Evolutionary conservation across 2,888 invertebrate species (phyloP).

Genomic region (Elegia similella): DNA sequence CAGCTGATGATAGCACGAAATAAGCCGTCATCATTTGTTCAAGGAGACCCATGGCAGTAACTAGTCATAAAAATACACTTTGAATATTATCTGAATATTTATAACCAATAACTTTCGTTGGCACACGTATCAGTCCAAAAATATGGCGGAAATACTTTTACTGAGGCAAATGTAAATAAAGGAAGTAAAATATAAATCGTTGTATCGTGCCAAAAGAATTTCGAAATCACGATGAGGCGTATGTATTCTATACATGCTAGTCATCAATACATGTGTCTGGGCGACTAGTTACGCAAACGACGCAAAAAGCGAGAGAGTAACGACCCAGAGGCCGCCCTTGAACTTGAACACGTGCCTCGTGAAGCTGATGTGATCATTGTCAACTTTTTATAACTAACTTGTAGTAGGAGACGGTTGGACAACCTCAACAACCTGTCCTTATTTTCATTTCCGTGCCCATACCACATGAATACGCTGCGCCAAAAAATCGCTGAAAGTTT

Average conservation of each 20-base stretch:
- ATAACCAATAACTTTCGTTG: not conserved
- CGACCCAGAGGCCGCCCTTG: constrained; percentile 30
- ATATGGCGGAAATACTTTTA: constrained; percentile 5
- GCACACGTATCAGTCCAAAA: not conserved
- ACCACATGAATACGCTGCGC: too few species aligned
- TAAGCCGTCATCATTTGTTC: not conserved
- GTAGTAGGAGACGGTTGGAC: not conserved
- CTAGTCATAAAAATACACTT: not conserved
- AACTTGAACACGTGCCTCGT: constrained; percentile 26
- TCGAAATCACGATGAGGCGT: constrained; percentile 24
- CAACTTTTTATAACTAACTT: constrained; percentile 3
- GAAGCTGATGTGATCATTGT: constrained; percentile 12
- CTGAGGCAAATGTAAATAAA: constrained; percentile 6
- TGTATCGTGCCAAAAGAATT: constrained; percentile 26
- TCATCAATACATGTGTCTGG: constrained; percentile 48
- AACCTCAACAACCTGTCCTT: not conserved
- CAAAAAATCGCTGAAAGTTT: too few species aligned
- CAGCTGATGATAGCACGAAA: not conserved
- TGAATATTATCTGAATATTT: not conserved
- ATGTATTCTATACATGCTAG: constrained; percentile 30
- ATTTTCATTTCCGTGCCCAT: not conserved
- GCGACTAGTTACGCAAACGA: constrained; percentile 36
- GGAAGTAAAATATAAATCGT: constrained; percentile 7
- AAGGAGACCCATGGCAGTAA: not conserved
- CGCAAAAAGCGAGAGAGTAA: constrained; percentile 30